Evolutionary conservation across 1,140 invertebrate genomes (phyloP).

Genomic region (Doryteuthis pealeii): DNA sequence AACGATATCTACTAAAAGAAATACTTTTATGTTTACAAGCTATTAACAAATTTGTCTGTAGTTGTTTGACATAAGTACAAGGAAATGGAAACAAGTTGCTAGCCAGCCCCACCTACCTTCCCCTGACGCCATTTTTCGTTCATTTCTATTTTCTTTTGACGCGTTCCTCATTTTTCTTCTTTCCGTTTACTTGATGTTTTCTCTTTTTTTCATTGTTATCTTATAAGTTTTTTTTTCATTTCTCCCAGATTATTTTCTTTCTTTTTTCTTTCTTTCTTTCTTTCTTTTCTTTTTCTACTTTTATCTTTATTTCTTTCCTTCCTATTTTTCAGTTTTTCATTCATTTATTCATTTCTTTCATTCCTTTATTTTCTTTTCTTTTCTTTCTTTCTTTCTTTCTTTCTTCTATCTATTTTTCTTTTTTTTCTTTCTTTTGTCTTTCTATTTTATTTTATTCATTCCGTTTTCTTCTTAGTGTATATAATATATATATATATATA

Average conservation of each 20-base stretch:
- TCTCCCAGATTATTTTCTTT: too few relatives aligned
- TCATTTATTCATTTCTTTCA: background rate
- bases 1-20: too few relatives aligned
- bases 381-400: background rate
- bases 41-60: too few relatives aligned
- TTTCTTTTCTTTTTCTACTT: background rate
- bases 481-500: too few relatives aligned
- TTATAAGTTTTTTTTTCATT: too few relatives aligned
- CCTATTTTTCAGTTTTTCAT: background rate
- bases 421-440: background rate
- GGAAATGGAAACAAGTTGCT: too few relatives aligned
- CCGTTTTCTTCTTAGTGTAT: too few relatives aligned
- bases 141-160: too few relatives aligned
- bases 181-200: background rate
- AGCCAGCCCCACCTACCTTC: too few relatives aligned
- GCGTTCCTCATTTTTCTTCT: background rate
- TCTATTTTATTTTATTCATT: background rate
- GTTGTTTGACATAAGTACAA: too few relatives aligned
- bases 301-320: background rate
- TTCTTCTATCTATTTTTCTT: background rate
- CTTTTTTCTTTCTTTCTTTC: background rate
- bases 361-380: background rate
- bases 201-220: background rate
- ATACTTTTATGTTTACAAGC: too few relatives aligned
- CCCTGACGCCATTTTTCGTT: too few relatives aligned